Evolutionary conservation across 92 coral and sea anemone genomes (phyloP).

Genomic region (Zoanthus sansibaricus): DNA sequence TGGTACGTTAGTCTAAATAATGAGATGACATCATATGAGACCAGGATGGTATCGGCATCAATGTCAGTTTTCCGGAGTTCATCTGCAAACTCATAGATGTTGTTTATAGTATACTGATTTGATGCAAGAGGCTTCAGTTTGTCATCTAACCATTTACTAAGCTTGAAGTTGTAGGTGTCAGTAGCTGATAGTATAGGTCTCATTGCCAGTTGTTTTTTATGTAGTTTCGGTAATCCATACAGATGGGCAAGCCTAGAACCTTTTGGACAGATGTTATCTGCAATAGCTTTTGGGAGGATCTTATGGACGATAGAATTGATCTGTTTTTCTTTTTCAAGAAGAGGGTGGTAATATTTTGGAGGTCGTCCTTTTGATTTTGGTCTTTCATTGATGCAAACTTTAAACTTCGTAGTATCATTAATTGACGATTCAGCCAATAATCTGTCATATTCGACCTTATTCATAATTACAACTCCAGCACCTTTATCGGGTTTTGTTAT

Average conservation of each 20-base stretch:
- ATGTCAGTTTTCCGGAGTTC: too few species aligned
- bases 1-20: too few species aligned
- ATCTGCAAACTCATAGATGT: too few species aligned
- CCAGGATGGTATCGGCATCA: too few species aligned
- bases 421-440: constrained; percentile 11
- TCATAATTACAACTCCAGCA: constrained; percentile 13
- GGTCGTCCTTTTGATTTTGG: constrained; percentile 20
- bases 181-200: too few species aligned
- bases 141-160: background rate
- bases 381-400: constrained; percentile 6
- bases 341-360: constrained; percentile 13
- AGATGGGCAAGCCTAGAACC: background rate
- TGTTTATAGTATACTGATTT: too few species aligned
- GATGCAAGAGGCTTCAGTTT: background rate
- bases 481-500: constrained; percentile 4
- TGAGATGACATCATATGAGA: too few species aligned
- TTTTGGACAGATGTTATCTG: background rate
- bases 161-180: too few species aligned
- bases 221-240: background rate
- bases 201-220: background rate
- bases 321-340: constrained; percentile 5
- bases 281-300: constrained; percentile 4
- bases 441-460: constrained; percentile 11
- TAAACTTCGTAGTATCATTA: constrained; percentile 11
- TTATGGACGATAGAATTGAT: constrained; percentile 16